phyloP scores from a whole-genome alignment of 2,113 vertebrate species.

The Leptobrachium ailaonicum region DNA sequence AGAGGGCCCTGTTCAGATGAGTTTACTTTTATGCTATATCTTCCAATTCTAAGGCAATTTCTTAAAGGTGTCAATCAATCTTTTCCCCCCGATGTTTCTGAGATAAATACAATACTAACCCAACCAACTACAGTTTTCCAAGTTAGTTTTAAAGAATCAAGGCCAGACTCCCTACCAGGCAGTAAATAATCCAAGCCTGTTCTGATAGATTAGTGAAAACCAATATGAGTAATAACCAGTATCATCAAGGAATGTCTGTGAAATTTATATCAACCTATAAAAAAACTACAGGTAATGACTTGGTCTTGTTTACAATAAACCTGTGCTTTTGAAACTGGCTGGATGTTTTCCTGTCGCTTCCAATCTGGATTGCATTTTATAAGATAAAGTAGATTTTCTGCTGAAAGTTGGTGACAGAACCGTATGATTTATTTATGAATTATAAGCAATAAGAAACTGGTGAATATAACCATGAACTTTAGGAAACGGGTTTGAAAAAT shows the following conservation, averaged over 20 bases:
- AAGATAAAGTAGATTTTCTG: constrained; percentile 7
- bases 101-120: too few relatives aligned
- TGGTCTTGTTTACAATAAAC: constrained; percentile 43
- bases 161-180: constrained; percentile 17
- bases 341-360: constrained; percentile 11
- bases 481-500: not conserved
- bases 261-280: constrained; percentile 38
- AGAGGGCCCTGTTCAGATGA: too few relatives aligned
- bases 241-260: constrained; percentile 41
- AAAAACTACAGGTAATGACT: constrained; percentile 38
- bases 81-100: too few relatives aligned
- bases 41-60: too few relatives aligned
- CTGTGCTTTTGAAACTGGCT: constrained; percentile 19
- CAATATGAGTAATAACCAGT: constrained; percentile 45
- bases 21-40: too few relatives aligned
- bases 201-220: constrained; percentile 39
- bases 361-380: constrained; percentile 5
- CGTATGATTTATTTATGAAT: not conserved
- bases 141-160: constrained; percentile 40
- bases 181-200: constrained; percentile 31
- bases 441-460: not conserved
- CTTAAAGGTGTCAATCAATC: too few relatives aligned
- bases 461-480: not conserved
- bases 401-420: not conserved
- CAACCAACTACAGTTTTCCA: not conserved